A percentile compares a stretch with the other conserved stretches of the same genome.
phyloP scores from a whole-genome alignment of 2,888 invertebrate species.

The Corythucha ciliata region DNA sequence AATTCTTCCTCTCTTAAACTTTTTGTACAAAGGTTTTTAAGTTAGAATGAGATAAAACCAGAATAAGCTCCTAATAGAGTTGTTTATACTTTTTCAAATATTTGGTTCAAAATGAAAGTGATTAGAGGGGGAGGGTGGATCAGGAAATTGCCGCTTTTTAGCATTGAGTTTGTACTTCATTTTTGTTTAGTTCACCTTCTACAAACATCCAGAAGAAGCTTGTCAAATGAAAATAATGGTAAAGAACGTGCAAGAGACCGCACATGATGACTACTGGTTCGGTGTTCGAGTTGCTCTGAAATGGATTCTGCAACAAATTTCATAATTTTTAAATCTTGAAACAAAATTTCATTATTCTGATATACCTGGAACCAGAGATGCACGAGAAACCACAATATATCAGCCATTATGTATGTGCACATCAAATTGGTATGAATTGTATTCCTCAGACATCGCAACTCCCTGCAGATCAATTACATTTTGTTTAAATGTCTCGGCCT shows the following conservation, averaged over 20 bases:
- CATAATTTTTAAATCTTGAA: neutral
- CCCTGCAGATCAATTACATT: no score
- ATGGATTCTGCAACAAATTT: neutral
- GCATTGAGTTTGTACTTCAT: no score
- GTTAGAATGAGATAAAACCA: no score
- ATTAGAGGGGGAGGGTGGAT: no score
- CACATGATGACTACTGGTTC: slow-evolving; percentile 46
- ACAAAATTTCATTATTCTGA: neutral
- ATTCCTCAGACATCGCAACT: slow-evolving; percentile 30
- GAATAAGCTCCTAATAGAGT: no score
- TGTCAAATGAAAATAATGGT: slow-evolving; percentile 85
- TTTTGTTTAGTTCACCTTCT: slow-evolving; percentile 77
- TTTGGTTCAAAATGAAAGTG: no score
- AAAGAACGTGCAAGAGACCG: slow-evolving; percentile 63
- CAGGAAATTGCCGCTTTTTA: no score
- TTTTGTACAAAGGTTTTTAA: no score
- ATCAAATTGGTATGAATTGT: slow-evolving; percentile 91
- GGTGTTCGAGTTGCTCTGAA: neutral
- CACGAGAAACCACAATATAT: slow-evolving; percentile 75
- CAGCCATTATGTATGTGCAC: slow-evolving; percentile 81
- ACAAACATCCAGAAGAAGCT: slow-evolving; percentile 99
- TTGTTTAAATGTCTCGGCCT: no score
- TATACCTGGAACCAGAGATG: neutral
- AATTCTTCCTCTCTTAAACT: no score
- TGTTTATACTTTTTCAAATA: no score